phyloP scores from a whole-genome alignment of 2,888 invertebrate genomes.

The Phortica okadai region DNA sequence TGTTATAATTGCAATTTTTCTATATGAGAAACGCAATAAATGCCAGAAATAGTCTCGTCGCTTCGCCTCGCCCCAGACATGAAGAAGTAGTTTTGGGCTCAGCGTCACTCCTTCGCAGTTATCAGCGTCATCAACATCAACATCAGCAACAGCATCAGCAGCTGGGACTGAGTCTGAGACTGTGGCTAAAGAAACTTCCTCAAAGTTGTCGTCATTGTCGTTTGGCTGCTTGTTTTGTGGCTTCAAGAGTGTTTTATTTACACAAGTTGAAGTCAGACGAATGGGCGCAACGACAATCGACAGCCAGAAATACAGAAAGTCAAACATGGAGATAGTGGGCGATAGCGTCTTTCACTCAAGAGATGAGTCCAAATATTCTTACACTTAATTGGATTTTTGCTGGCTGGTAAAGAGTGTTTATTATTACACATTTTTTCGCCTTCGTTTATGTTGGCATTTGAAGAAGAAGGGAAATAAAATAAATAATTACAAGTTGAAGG shows the following conservation, averaged over 20 bases:
- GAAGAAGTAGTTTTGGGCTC: not conserved
- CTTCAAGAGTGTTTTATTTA: conserved; percentile 36
- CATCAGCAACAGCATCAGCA: conserved; percentile 14
- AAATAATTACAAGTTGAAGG: conserved; percentile 51
- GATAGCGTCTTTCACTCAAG: conserved; percentile 25
- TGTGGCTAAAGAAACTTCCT: not conserved
- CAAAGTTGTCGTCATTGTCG: conserved; percentile 54
- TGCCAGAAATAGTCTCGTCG: conserved; percentile 37
- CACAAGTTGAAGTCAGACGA: conserved; percentile 5
- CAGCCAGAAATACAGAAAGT: not conserved
- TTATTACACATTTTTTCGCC: conserved; percentile 24
- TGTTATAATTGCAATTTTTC: conserved; percentile 68
- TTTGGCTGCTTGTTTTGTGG: conserved; percentile 36
- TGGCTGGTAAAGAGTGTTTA: conserved; percentile 37
- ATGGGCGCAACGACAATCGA: too few relatives aligned
- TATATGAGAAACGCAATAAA: conserved; percentile 36
- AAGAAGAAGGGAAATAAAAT: conserved; percentile 41
- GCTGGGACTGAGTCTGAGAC: not conserved
- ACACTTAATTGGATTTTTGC: conserved; percentile 68
- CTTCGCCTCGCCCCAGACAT: conserved; percentile 23
- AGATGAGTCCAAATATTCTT: conserved; percentile 44
- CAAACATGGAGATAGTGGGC: conserved; percentile 39
- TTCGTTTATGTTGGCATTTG: not conserved
- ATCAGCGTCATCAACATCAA: conserved; percentile 56
- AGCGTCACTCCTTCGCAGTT: conserved; percentile 47